These are phyloP conservation scores for Scophthalmus maximus DNA, from an alignment of 2,113 vertebrate species.

Conservation along the genomic window DNA sequence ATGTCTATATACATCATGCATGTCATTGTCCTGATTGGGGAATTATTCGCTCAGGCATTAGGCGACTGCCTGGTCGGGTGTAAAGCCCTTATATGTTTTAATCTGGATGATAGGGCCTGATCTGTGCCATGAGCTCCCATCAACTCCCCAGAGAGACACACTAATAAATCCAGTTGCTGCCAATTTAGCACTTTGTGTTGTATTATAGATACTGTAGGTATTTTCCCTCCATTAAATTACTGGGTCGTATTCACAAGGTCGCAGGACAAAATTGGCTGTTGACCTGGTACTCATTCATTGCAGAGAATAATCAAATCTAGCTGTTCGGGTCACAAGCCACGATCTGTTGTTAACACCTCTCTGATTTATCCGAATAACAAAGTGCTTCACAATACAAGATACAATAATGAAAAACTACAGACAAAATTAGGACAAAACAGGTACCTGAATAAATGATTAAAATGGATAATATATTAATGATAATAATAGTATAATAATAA, in stretches of 20 bases:
- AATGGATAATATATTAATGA: no score
- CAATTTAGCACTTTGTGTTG: constrained; percentile 17
- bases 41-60: constrained; percentile 54
- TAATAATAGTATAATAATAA: constrained; percentile 1
- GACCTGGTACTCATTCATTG: neutral
- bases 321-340: no score
- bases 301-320: no score
- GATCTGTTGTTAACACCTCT: no score
- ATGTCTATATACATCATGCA: neutral
- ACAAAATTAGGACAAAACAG: no score
- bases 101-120: constrained; percentile 67
- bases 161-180: constrained; percentile 35
- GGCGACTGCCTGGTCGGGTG: constrained; percentile 19
- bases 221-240: constrained; percentile 2
- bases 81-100: constrained; percentile 62
- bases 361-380: no score
- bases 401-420: neutral
- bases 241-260: constrained; percentile 32
- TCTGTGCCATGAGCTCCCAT: constrained; percentile 39
- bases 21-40: constrained; percentile 35
- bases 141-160: constrained; percentile 36
- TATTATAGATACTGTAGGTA: neutral
- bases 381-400: no score
- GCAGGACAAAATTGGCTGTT: neutral
- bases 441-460: no score